These are phyloP conservation scores for Psettodes erumei DNA, from an alignment of 2,113 vertebrate genomes.

Conservation along the genomic window DNA sequence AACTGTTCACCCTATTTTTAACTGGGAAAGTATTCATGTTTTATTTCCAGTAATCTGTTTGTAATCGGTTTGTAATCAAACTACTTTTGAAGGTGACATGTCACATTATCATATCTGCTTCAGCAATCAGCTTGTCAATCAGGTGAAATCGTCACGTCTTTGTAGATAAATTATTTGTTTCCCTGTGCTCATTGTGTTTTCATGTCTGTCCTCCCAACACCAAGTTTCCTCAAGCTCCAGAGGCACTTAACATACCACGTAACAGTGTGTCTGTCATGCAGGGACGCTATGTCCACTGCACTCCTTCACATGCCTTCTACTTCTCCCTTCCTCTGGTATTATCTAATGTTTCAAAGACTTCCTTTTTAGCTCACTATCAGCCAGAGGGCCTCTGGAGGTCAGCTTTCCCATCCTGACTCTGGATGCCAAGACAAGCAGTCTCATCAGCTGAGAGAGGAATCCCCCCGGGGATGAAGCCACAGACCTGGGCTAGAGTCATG, in stretches of 20 bases:
- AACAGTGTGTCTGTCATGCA: conserved; percentile 55
- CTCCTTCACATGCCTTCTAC: conserved; percentile 63
- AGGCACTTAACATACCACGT: conserved; percentile 66
- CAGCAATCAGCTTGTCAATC: not conserved
- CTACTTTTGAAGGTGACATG: conserved; percentile 19
- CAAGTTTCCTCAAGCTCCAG: conserved; percentile 16
- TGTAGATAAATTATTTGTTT: conserved; percentile 33
- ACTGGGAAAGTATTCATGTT: not conserved
- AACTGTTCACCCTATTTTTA: not conserved
- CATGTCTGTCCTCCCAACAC: conserved; percentile 20
- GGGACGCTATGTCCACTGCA: conserved; percentile 59
- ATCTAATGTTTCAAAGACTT: conserved; percentile 85
- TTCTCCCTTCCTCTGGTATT: conserved; percentile 70
- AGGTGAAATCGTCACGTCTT: conserved; percentile 16
- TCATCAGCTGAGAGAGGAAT: conserved; percentile 67
- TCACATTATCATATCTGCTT: conserved; percentile 16
- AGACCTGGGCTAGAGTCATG: conserved; percentile 58
- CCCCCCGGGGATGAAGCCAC: conserved; percentile 62
- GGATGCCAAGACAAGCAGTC: conserved; percentile 79
- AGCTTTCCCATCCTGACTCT: conserved; percentile 70
- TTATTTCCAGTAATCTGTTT: conserved; percentile 5
- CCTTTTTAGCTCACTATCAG: conserved; percentile 83
- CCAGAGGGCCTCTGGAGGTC: conserved; percentile 77
- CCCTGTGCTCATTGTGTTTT: conserved; percentile 21
- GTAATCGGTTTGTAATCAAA: too few species aligned